Percentiles rank a stretch among this genome's conserved stretches.
Conservation (phyloP, 2,113 vertebrate species). For the Nothobranchius kuhntae region DNA sequence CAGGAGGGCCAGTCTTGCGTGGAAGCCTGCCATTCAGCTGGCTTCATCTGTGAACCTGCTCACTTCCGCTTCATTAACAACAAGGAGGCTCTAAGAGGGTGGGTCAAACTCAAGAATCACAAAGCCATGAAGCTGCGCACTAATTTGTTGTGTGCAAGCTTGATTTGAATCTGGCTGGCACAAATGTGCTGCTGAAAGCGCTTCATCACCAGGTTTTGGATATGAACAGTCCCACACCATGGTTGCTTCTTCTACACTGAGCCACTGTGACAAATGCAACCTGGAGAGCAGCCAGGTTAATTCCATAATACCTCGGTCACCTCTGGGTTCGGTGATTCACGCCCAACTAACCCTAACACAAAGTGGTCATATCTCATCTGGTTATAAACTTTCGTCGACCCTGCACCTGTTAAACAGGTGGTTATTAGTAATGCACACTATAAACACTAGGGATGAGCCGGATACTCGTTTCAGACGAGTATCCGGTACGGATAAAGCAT, state of each 20-base stretch:
- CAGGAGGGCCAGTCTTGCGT: slow-evolving; percentile 85
- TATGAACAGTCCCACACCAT: background rate
- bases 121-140: background rate
- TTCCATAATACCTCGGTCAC: too few relatives aligned
- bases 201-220: background rate
- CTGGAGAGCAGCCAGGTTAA: background rate
- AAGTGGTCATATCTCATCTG: too few relatives aligned
- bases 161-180: background rate
- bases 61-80: slow-evolving; percentile 95
- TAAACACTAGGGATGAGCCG: too few relatives aligned
- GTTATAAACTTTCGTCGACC: too few relatives aligned
- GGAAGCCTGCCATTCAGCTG: slow-evolving; percentile 79
- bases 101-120: slow-evolving; percentile 26
- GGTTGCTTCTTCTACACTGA: background rate
- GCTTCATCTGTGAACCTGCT: slow-evolving; percentile 90
- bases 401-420: too few relatives aligned
- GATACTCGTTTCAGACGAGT: too few relatives aligned
- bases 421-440: too few relatives aligned
- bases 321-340: too few relatives aligned
- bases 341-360: too few relatives aligned
- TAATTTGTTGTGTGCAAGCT: background rate
- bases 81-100: slow-evolving; percentile 88
- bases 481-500: too few relatives aligned
- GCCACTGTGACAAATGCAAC: background rate
- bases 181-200: background rate